Base-by-base conservation (phyloP, 2,888 invertebrate genomes). In the Shargacucullia verbasci region DNA sequence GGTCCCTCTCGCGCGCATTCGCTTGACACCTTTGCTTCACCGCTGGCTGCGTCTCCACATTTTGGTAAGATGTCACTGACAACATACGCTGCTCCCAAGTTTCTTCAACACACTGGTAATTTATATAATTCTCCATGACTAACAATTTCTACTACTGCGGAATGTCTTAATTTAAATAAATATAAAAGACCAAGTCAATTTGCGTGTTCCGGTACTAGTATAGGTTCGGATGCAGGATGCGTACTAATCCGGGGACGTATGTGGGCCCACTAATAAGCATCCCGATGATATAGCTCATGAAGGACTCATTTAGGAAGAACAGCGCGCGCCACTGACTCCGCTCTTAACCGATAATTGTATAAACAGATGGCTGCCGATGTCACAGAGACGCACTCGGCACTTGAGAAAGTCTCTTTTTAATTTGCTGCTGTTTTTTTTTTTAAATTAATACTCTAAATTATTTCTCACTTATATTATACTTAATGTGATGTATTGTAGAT, bases 1-100 rank as follows among this genome's bases (percentile, higher is more conserved):
- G 94, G 85, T 97, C 97, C 62, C 97, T 94, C 83, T 98, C 97
- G 12, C 97, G 94, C 1, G 97, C 97, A 82, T 97, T 98, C 0
- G 97, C 97, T 79, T 97, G 97, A 80, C 95, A 96, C 66, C 97
- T 92, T 80, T 97, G 96, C 78, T 95, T 95, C 11, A 68, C 92
- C 73, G 55, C 92, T 73, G 92, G 90, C 48, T 87, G 83, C 12
- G 82, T 73, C 70, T 87, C 86, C 55, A 58, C 76, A 73, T 78
- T 88, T 71, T 80, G 88, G 60, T 79, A 87, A 4, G 85, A 71
- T 13, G 20, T 62, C 50, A 82, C 76, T 0, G 89, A 75, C 44
- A 83, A 85, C 47, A 88, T 69, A 44, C 81, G 83, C 29, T 86
- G 86, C 41, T 88, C 89, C 92, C 92, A 93, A 55, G 70, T 82